Percentiles rank a stretch among this genome's conserved stretches.
Conservation (phyloP, 2,797 vertebrate genomes). For the Pelochelys cantorii region DNA sequence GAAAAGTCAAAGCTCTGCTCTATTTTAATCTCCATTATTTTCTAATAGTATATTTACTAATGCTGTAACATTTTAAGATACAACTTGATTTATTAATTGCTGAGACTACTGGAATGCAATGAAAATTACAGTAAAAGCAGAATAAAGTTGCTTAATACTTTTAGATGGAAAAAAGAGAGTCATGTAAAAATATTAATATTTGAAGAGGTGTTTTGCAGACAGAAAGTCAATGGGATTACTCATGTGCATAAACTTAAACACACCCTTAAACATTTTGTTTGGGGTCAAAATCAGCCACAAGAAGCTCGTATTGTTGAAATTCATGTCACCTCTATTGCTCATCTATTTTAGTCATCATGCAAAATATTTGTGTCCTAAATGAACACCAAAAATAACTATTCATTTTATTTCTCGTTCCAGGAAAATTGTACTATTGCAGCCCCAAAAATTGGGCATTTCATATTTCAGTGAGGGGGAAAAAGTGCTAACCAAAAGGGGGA, state of each 20-base stretch:
- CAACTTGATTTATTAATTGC: neutral
- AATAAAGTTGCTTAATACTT: neutral
- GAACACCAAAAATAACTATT: neutral
- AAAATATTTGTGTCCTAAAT: neutral
- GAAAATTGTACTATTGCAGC: neutral
- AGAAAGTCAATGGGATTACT: neutral
- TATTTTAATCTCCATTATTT: neutral
- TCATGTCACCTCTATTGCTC: neutral
- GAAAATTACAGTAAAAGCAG: neutral
- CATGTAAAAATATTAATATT: neutral
- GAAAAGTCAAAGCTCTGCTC: neutral
- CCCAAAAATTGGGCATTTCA: neutral
- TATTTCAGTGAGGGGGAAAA: neutral
- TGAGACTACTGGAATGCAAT: neutral
- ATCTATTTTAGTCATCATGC: neutral
- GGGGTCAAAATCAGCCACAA: neutral
- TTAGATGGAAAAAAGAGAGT: neutral
- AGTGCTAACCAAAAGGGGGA: neutral
- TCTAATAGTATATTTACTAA: neutral
- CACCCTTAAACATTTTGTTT: neutral
- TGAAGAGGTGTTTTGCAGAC: neutral
- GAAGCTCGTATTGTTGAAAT: neutral
- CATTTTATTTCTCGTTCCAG: neutral
- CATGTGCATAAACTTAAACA: neutral
- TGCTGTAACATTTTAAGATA: neutral